Evolutionary conservation across 2,113 vertebrate genomes (phyloP).

Genomic region (Petrocephalus zakoni): DNA sequence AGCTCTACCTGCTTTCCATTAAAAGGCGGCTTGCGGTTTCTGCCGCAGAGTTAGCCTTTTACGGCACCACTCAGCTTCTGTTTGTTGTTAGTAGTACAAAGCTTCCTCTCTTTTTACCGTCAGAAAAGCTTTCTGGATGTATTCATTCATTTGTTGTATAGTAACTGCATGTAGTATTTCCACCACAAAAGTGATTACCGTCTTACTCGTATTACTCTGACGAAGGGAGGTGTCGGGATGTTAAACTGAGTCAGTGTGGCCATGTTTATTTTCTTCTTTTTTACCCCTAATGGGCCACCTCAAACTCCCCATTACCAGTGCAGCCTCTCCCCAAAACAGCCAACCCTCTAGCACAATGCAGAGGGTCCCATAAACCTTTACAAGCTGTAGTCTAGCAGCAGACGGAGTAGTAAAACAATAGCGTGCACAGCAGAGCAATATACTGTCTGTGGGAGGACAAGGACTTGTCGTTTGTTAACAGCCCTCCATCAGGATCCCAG

Average conservation of each 20-base stretch:
- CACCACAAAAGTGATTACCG: neutral
- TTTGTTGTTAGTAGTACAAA: neutral
- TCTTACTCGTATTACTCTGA: no score
- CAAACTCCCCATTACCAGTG: neutral
- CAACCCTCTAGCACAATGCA: neutral
- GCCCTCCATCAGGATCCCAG: neutral
- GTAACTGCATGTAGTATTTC: neutral
- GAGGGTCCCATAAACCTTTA: neutral
- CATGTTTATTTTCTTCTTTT: neutral
- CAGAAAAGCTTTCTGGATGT: neutral
- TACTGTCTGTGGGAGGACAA: neutral
- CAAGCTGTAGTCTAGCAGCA: neutral
- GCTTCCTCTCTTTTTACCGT: neutral
- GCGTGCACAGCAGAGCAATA: neutral
- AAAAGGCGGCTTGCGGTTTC: neutral
- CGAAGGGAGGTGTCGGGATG: neutral
- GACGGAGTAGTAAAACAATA: neutral
- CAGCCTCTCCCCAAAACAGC: neutral
- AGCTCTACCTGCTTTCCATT: neutral
- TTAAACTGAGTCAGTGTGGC: neutral
- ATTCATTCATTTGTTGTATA: neutral
- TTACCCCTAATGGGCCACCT: neutral
- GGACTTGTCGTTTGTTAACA: neutral
- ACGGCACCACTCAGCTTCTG: neutral
- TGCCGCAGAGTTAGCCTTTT: neutral